Evolutionary conservation across 2,888 invertebrate genomes (phyloP).

Genomic region (Drosophila pseudotakahashii): DNA sequence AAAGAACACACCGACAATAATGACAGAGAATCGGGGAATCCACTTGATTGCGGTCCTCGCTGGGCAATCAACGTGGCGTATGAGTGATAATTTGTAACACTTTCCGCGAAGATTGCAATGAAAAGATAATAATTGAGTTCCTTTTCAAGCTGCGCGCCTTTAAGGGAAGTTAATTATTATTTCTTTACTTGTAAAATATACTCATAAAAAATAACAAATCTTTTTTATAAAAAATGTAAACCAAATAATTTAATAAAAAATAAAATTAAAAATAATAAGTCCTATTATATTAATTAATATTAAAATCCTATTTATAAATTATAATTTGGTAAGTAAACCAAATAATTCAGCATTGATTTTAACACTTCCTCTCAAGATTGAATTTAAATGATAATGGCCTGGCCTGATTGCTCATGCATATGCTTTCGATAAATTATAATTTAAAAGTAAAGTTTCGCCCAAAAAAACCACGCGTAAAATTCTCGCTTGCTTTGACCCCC

Average conservation of each 20-base stretch:
- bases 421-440: neutral
- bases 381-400: neutral
- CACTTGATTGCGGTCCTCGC: constrained; percentile 22
- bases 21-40: constrained; percentile 12
- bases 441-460: too few relatives aligned
- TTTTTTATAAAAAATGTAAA: neutral
- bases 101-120: constrained; percentile 3
- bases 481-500: neutral
- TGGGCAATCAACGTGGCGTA: constrained; percentile 26
- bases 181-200: too few relatives aligned
- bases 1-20: neutral
- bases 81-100: constrained; percentile 28
- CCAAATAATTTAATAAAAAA: too few relatives aligned
- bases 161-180: too few relatives aligned
- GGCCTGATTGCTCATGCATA: neutral
- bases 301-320: too few relatives aligned
- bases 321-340: too few relatives aligned
- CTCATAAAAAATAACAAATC: neutral
- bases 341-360: neutral
- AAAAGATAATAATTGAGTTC: constrained; percentile 3
- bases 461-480: neutral
- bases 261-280: too few relatives aligned
- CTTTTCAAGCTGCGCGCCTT: neutral
- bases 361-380: neutral
- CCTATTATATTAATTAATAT: too few relatives aligned